Evolutionary conservation across 92 coral and sea anemone genomes (phyloP).

Genomic region (Heliopora coerulea): DNA sequence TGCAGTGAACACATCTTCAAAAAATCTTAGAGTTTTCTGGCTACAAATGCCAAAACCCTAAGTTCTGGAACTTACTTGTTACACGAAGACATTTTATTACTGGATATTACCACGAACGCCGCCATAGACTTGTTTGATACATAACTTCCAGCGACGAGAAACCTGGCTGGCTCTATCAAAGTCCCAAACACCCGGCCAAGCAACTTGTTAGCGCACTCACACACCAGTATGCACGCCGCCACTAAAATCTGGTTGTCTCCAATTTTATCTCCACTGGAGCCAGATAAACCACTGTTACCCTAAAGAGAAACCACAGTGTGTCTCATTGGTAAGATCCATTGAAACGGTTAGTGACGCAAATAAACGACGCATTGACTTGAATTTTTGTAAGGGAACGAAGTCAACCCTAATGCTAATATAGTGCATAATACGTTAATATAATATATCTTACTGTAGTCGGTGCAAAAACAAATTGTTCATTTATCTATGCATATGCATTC

Average conservation of each 20-base stretch:
- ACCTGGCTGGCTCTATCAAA: conserved; percentile 82
- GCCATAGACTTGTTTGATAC: conserved; percentile 99
- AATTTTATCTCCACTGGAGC: conserved; percentile 69
- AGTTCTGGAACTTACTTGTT: conserved; percentile 15
- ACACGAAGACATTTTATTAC: conserved; percentile 53
- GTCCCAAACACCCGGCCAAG: conserved; percentile 95
- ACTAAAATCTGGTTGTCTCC: conserved; percentile 92
- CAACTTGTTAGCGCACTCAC: conserved; percentile 99
- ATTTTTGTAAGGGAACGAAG: too few relatives aligned
- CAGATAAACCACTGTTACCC: conserved; percentile 7
- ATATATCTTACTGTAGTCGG: too few relatives aligned
- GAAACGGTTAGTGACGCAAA: too few relatives aligned
- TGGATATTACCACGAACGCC: conserved; percentile 97
- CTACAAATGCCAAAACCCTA: background rate
- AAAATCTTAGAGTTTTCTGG: too few relatives aligned
- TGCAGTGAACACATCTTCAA: too few relatives aligned
- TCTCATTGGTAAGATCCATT: too few relatives aligned
- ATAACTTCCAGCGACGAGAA: conserved; percentile 95
- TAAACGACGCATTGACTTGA: too few relatives aligned
- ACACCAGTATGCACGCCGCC: conserved; percentile 93
- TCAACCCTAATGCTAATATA: too few relatives aligned
- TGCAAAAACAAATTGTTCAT: too few relatives aligned
- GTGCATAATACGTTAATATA: too few relatives aligned
- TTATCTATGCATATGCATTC: too few relatives aligned
- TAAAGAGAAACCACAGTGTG: too few relatives aligned